Evolutionary conservation across 2,797 vertebrate genomes (phyloP).

Genomic region (Lithobates sylvaticus): DNA sequence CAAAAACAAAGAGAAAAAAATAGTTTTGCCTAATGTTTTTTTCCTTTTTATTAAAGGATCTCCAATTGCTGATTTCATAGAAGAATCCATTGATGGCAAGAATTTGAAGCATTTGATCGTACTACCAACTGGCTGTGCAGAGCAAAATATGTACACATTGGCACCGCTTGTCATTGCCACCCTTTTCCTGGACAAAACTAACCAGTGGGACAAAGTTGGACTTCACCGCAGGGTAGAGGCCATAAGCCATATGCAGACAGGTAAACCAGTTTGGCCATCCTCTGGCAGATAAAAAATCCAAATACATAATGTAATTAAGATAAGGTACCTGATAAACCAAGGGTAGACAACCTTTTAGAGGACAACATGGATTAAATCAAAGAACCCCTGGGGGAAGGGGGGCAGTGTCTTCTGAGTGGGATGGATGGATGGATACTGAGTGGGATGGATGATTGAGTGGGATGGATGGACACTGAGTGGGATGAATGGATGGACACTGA

Average conservation of each 20-base stretch:
- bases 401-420: no score
- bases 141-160: constrained; percentile 86
- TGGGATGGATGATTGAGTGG: no score
- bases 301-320: no score
- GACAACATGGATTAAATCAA: no score
- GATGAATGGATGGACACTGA: no score
- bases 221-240: constrained; percentile 71
- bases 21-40: background rate
- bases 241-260: constrained; percentile 78
- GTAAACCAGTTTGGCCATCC: constrained; percentile 67
- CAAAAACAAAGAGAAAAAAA: no score
- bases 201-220: constrained; percentile 84
- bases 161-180: constrained; percentile 85
- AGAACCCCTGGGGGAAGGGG: no score
- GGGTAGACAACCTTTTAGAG: no score
- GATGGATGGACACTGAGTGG: no score
- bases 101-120: constrained; percentile 82
- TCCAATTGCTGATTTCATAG: constrained; percentile 76
- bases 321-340: no score
- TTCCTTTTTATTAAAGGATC: constrained; percentile 67
- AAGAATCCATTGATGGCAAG: constrained; percentile 76
- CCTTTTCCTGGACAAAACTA: constrained; percentile 84
- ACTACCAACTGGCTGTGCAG: constrained; percentile 82
- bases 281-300: no score
- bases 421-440: no score